Evolutionary conservation across 2,888 invertebrate genomes (phyloP).

Genomic region (Scaeva pyrastri): DNA sequence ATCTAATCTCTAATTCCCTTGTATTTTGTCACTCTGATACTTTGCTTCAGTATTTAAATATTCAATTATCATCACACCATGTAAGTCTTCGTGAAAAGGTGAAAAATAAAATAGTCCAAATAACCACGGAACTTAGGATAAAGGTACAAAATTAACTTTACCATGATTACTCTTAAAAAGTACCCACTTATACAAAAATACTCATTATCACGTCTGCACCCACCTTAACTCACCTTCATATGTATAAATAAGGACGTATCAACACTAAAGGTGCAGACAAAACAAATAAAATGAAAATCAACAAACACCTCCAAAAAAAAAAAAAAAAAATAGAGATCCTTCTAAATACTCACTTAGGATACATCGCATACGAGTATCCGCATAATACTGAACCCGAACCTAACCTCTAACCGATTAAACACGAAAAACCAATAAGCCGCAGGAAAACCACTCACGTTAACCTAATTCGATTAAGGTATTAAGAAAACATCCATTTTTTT

Average conservation of each 20-base stretch:
- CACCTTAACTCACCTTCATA: too few species aligned
- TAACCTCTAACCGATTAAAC: not conserved
- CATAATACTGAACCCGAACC: not conserved
- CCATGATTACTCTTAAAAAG: too few species aligned
- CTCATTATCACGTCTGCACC: not conserved
- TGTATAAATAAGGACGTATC: not conserved
- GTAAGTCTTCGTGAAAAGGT: too few species aligned
- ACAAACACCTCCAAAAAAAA: not conserved
- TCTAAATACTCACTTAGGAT: not conserved
- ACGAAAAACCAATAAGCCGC: constrained; percentile 32
- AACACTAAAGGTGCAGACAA: not conserved
- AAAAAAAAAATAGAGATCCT: not conserved
- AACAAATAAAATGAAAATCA: not conserved
- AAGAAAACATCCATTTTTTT: constrained; percentile 25
- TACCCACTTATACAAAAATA: not conserved
- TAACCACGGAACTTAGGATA: too few species aligned
- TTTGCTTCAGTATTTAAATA: too few species aligned
- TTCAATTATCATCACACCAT: too few species aligned
- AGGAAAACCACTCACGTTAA: constrained; percentile 38
- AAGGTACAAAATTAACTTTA: too few species aligned
- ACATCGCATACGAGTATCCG: too few species aligned
- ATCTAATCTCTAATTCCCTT: too few species aligned
- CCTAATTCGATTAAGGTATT: constrained; percentile 53
- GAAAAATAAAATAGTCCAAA: too few species aligned
- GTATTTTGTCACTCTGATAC: too few species aligned